Evolutionary conservation across 2,888 invertebrate species (phyloP), one percentile per base, ranked within the genome.

Genomic region (Erannis defoliaria): DNA sequence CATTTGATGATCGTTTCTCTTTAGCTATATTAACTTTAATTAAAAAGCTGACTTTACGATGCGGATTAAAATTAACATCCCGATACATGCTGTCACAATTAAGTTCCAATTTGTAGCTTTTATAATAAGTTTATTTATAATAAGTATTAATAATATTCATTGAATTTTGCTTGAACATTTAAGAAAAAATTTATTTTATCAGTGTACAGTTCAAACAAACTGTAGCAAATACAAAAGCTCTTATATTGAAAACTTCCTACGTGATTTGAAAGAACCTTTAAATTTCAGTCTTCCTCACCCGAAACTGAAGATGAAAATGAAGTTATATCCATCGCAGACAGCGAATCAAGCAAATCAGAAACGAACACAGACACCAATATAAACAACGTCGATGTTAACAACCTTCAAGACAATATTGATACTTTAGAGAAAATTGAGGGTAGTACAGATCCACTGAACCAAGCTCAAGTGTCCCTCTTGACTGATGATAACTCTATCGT

Each of bases 401-500:
- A 26, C 2, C 10, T 9, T 8, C 38, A 33, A 53, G 45, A 56
- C 57, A 55, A 69, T 29, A 31, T 54, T 12, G 65, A 55, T 18
- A 55, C 38, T 46, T 38, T 55, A 55, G 56, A 63, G 19, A 57
- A 56, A 16, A 14, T 16, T 26, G 50, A 53, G 35, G 23, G 40
- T 31, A 55, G 23, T 23, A 58, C 62, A 1, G 84, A 89, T 75
- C 78, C 80, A 10, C 68, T 85, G 21, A 83, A 84, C 55, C 85
- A 84, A 72, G 85, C 76, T 16, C 83, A 84, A 29, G 67, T 81
- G 9, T 93, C 93, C 0, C 68, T 92, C 37, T 69, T 92, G 33
- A 91, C 92, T 29, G 92, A 93, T 67, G 93, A 93, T 72, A 87
- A 86, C 65, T 90, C 90, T 1, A 66, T 71, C 2, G 43, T 59